Evolutionary conservation across 2,888 invertebrate species (phyloP).

Genomic region (Tipula unca): DNA sequence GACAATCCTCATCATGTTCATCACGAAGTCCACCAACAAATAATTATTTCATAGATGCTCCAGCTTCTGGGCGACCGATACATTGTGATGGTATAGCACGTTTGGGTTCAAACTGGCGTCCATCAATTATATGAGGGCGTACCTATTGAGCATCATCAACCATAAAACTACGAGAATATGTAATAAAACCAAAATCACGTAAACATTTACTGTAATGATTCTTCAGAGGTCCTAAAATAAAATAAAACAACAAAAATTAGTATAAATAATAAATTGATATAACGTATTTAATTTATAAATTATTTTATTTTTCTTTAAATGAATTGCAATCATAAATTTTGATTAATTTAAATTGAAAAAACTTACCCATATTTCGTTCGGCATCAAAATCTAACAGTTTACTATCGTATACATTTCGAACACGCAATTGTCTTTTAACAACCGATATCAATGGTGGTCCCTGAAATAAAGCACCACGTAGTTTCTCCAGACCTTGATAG

Average conservation of each 20-base stretch:
- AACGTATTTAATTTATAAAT: no score
- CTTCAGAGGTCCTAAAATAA: slow-evolving; percentile 96
- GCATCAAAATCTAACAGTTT: no score
- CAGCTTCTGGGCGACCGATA: slow-evolving; percentile 85
- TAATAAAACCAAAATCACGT: slow-evolving; percentile 96
- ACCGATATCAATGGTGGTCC: no score
- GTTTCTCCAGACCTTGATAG: no score
- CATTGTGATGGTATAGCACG: slow-evolving; percentile 90
- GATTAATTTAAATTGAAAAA: no score
- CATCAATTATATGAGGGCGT: slow-evolving; percentile 88
- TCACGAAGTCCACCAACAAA: slow-evolving; percentile 93
- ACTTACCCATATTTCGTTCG: no score
- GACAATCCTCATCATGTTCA: slow-evolving; percentile 82
- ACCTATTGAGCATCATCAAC: slow-evolving; percentile 93
- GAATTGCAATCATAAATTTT: no score
- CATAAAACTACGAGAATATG: slow-evolving; percentile 87
- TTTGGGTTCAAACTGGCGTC: slow-evolving; percentile 90
- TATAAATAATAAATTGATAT: no score
- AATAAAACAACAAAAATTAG: slow-evolving; percentile 92
- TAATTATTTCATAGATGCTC: slow-evolving; percentile 87
- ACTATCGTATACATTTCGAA: no score
- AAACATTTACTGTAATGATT: slow-evolving; percentile 91
- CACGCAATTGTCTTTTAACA: no score
- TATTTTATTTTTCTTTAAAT: no score
- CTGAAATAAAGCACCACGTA: no score